Evolutionary conservation across 2,113 vertebrate genomes (phyloP).

Genomic region (Chionis minor): DNA sequence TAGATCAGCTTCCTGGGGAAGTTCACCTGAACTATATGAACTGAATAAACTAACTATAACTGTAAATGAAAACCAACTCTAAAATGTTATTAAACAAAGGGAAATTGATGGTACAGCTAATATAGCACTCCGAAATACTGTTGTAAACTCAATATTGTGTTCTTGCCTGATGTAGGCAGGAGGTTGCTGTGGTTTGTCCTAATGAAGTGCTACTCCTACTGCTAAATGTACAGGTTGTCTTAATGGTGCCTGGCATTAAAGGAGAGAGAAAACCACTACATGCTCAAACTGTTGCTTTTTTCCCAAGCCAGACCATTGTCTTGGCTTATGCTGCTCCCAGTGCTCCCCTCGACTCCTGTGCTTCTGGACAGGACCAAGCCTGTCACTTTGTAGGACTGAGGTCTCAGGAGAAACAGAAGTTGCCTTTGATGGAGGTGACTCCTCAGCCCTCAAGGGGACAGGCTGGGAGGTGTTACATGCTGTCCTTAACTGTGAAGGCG

Average conservation of each 20-base stretch:
- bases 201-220: not conserved
- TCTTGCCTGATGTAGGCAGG: not conserved
- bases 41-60: not conserved
- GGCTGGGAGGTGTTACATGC: not conserved
- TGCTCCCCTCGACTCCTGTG: not conserved
- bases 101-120: not conserved
- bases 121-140: not conserved
- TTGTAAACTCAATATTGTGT: not conserved
- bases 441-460: not conserved
- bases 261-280: not conserved
- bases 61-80: not conserved
- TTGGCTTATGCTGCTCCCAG: not conserved
- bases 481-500: not conserved
- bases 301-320: not conserved
- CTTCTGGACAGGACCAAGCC: not conserved
- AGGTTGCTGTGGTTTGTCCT: not conserved
- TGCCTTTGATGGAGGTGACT: not conserved
- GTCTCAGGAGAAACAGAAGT: not conserved
- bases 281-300: not conserved
- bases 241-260: not conserved
- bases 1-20: not conserved
- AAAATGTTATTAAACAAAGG: not conserved
- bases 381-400: not conserved
- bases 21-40: not conserved
- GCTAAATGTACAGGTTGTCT: not conserved